Base-by-base conservation (phyloP, 2,888 invertebrate genomes). In the Plagodis pulveraria region DNA sequence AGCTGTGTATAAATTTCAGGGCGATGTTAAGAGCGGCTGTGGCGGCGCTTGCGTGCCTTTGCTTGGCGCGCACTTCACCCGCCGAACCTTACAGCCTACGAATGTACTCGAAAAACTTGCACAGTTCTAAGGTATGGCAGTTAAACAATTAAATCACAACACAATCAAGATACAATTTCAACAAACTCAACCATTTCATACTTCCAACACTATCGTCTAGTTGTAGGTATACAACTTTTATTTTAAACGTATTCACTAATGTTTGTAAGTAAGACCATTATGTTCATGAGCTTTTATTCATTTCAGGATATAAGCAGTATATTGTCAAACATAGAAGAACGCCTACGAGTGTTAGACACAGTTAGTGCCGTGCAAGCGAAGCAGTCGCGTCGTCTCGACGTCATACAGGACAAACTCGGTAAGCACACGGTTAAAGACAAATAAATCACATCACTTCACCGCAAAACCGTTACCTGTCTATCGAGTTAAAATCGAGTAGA, bases 1-100 rank as follows among this genome's bases (percentile, higher is more conserved):
- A 22, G 22, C 22, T 22, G 22, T 22, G 22, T 22, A 2, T 22
- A 22, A 22, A 2, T 22, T 22, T 22, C 84, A 72, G 84, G 91
- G 92, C 91, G 87, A 92, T 91, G 92, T 88, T 91, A 88, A 88
- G 83, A 71, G 86, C 79, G 78, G 84, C 77, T 63, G 85, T 82
- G 77, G 86, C 84, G 81, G 87, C 82, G 86, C 81, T 92, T 73
- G 91, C 91, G 90, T 91, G 91, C 88, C 91, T 92, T 68, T 85
- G 83, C 82, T 75, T 90, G 89, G 91, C 89, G 86, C 87, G 89
- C 81, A 78, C 85, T 72, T 87, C 89, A 84, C 87, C 87, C 67
- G 77, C 86, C 65, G 89, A 87, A 71, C 74, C 80, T 52, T 81
- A 87, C 78, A 76, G 69, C 71, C 72, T 87, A 67, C 83, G 89